phyloP scores from a whole-genome alignment of 2,797 vertebrate species.

The Acomys russatus region DNA sequence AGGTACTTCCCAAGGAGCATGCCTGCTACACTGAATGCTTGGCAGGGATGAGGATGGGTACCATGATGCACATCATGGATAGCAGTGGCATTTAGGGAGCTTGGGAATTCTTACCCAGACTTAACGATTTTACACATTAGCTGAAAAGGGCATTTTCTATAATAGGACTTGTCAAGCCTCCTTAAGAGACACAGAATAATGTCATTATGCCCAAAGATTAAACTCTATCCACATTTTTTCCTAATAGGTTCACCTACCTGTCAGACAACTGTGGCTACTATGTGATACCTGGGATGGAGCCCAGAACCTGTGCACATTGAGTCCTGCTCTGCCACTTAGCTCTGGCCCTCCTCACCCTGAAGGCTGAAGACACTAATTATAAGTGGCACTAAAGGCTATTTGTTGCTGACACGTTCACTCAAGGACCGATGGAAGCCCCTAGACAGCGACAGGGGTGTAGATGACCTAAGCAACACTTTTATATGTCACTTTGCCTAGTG shows the following conservation, averaged over 20 bases:
- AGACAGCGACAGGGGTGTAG: background rate
- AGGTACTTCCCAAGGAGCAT: conserved; percentile 45
- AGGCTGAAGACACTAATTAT: conserved; percentile 61
- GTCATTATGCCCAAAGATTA: conserved; percentile 3
- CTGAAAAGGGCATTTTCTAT: conserved; percentile 1
- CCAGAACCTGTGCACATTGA: background rate
- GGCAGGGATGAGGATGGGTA: background rate
- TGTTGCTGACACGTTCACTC: conserved; percentile 33
- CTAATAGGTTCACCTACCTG: conserved; percentile 60
- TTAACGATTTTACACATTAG: conserved; percentile 32
- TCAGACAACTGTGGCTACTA: conserved; percentile 6
- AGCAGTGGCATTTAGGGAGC: background rate
- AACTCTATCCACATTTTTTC: conserved; percentile 56
- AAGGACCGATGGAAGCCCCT: background rate
- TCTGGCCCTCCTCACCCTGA: background rate
- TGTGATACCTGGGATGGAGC: background rate
- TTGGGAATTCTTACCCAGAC: conserved; percentile 4
- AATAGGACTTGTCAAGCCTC: background rate
- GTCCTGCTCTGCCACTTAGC: background rate
- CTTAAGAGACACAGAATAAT: conserved; percentile 50
- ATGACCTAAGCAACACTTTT: background rate
- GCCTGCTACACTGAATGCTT: background rate
- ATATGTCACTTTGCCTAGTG: background rate
- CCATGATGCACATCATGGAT: background rate
- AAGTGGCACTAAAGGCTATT: conserved; percentile 58